A percentile compares a stretch with the other conserved stretches of the same genome.
Conservation (phyloP, 1,140 invertebrate species). For the Probaryconus sp. region DNA sequence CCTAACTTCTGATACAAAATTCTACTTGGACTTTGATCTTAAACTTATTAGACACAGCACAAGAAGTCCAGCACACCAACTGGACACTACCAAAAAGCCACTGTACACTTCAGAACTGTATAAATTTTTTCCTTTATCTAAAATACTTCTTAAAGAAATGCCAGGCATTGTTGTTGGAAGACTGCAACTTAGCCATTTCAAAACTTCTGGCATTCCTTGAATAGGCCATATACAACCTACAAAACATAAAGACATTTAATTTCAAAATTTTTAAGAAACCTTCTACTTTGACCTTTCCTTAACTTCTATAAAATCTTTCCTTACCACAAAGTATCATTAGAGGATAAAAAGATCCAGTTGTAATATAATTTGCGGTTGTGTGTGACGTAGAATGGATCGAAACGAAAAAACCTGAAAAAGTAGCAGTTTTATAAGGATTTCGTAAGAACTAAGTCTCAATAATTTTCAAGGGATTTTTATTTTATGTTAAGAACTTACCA, state of each 20-base stretch:
- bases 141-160: constrained; percentile 81
- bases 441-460: not conserved
- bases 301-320: constrained; percentile 9
- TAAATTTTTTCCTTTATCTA: constrained; percentile 81
- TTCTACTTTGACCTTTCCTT: not conserved
- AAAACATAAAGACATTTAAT: constrained; percentile 19
- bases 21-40: constrained; percentile 53
- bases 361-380: constrained; percentile 88
- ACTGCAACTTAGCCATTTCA: constrained; percentile 79
- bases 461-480: constrained; percentile 5
- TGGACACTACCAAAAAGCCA: constrained; percentile 80
- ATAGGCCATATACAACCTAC: constrained; percentile 93
- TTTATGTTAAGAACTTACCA: constrained; percentile 76
- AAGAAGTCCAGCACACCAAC: constrained; percentile 79
- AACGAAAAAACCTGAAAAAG: constrained; percentile 84
- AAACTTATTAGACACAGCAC: constrained; percentile 75
- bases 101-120: constrained; percentile 79
- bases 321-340: constrained; percentile 89
- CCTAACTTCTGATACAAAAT: no score
- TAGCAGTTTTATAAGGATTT: constrained; percentile 11
- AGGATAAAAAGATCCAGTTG: constrained; percentile 92
- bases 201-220: constrained; percentile 84
- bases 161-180: constrained; percentile 85
- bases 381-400: constrained; percentile 88
- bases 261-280: not conserved